A percentile compares a stretch with the other conserved stretches of the same genome.
phyloP scores from a whole-genome alignment of 2,797 vertebrate species.

The Megalops cyprinoides region DNA sequence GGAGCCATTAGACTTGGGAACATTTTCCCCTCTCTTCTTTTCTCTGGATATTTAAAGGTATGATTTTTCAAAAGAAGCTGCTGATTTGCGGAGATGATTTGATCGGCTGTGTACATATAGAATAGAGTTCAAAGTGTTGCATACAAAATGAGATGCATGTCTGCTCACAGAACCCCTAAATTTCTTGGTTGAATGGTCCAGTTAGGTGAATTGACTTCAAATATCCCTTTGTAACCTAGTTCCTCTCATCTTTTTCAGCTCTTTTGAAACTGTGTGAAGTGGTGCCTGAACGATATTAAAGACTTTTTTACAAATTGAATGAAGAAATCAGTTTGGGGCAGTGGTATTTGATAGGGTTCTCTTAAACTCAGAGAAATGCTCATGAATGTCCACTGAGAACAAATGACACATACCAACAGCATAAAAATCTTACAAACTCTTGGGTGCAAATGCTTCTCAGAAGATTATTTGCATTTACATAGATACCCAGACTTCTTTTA shows the following conservation, averaged over 20 bases:
- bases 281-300: constrained; percentile 34
- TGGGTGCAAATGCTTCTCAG: neutral
- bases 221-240: constrained; percentile 44
- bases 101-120: constrained; percentile 14
- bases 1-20: too few relatives aligned
- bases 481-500: neutral
- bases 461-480: neutral
- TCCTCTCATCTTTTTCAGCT: constrained; percentile 24
- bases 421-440: neutral
- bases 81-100: neutral
- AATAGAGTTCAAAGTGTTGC: constrained; percentile 14
- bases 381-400: neutral
- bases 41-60: neutral
- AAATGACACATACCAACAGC: neutral
- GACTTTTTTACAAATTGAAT: constrained; percentile 60
- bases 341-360: constrained; percentile 51
- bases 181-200: constrained; percentile 20
- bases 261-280: constrained; percentile 49
- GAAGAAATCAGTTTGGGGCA: constrained; percentile 5
- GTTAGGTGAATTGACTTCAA: constrained; percentile 36
- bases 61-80: neutral
- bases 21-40: neutral
- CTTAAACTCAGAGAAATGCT: constrained; percentile 27
- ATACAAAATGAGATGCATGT: constrained; percentile 9
- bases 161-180: neutral